A percentile compares a stretch with the other conserved stretches of the same genome.
phyloP scores from a whole-genome alignment of 2,113 vertebrate species.

The Aptenodytes forsteri region DNA sequence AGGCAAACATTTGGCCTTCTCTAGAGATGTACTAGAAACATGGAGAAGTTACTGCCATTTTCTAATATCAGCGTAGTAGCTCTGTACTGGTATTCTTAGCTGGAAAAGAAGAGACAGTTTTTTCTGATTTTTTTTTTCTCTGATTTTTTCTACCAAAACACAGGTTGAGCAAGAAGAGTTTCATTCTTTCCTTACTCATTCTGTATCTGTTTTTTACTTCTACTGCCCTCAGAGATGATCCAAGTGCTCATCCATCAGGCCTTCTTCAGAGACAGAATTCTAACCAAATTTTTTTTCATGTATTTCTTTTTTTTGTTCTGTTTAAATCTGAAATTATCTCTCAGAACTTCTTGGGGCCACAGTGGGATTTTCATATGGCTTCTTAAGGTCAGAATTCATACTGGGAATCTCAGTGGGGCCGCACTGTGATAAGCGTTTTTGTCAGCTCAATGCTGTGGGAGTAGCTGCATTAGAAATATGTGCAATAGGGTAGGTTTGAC shows the following conservation, averaged over 20 bases:
- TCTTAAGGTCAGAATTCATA: not conserved
- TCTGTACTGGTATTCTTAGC: not conserved
- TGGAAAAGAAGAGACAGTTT: not conserved
- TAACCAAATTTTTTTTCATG: not conserved
- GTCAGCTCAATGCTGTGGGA: not conserved
- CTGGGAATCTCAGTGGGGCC: not conserved
- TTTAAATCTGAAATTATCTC: not conserved
- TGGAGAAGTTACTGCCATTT: not conserved
- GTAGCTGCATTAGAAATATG: constrained; percentile 30
- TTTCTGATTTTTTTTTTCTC: too few relatives aligned
- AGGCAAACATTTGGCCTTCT: not conserved
- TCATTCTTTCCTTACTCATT: not conserved
- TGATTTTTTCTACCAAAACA: not conserved
- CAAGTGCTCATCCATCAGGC: not conserved
- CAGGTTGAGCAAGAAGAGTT: not conserved
- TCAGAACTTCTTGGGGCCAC: not conserved
- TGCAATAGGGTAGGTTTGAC: constrained; percentile 3
- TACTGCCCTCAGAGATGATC: not conserved
- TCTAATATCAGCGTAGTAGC: not conserved
- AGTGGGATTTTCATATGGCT: not conserved
- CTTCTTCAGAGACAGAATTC: not conserved
- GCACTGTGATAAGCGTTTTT: not conserved
- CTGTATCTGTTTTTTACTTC: not conserved
- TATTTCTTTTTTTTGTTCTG: not conserved
- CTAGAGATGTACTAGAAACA: not conserved